These are phyloP conservation scores for Tortricodes alternella DNA, from an alignment of 2,888 invertebrate genomes.

Conservation along the genomic window DNA sequence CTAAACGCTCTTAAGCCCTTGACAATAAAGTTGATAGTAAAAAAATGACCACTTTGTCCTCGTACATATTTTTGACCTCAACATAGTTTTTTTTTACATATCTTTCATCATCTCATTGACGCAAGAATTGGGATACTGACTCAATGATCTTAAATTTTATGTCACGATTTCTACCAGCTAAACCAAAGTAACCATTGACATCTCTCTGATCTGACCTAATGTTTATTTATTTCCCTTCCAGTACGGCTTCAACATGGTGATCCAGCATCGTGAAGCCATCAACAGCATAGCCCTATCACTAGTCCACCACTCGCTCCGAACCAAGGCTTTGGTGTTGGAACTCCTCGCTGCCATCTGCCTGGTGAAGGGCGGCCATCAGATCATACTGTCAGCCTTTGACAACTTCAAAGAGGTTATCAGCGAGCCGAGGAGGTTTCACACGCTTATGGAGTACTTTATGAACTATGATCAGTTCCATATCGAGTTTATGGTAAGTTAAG, in stretches of 20 bases:
- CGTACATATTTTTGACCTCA: too few relatives aligned
- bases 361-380: slow-evolving; percentile 99
- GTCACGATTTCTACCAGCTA: too few relatives aligned
- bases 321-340: slow-evolving; percentile 98
- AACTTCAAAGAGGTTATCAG: slow-evolving; percentile 96
- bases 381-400: slow-evolving; percentile 98
- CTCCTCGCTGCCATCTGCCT: slow-evolving; percentile 98
- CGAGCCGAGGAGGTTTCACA: slow-evolving; percentile 96
- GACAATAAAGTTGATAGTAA: too few relatives aligned
- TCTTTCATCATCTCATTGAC: too few relatives aligned
- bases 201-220: neutral
- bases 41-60: too few relatives aligned
- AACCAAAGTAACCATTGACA: too few relatives aligned
- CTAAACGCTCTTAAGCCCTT: too few relatives aligned
- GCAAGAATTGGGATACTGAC: too few relatives aligned
- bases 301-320: slow-evolving; percentile 97
- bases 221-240: slow-evolving; percentile 80
- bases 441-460: slow-evolving; percentile 98
- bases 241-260: slow-evolving; percentile 99
- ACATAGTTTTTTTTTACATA: too few relatives aligned
- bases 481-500: slow-evolving; percentile 96
- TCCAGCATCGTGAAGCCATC: slow-evolving; percentile 98
- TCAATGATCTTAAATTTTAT: too few relatives aligned
- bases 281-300: slow-evolving; percentile 98
- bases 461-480: slow-evolving; percentile 98